Evolutionary conservation across 2,113 vertebrate genomes (phyloP), one percentile per base, ranked within the genome.

Genomic region (Haliaeetus leucogaster): DNA sequence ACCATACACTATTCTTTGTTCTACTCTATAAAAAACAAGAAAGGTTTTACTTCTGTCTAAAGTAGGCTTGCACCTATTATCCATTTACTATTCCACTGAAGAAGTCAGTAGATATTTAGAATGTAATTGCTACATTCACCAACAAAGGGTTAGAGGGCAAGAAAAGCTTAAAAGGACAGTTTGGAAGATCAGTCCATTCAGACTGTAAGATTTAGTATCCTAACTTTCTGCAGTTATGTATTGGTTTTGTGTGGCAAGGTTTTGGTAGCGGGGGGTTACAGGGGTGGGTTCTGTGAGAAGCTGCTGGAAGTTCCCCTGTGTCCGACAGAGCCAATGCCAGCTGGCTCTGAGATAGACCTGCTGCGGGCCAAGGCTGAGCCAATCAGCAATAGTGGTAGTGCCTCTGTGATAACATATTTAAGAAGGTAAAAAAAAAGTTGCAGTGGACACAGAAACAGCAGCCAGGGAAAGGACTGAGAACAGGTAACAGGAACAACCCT

Each of bases 281-380:
- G 50, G 50, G 25, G 25, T 52, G 25, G 50, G 4, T 52, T 26
- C 50, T 52, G 50, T 26, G 25, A 26, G 50, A 52, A 52, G 50
- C 50, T 52, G 50, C 50, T 52, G 2, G 50, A 52, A 52, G 50
- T 52, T 52, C 50, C 25, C 25, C 50, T 52, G 14, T 52, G 50
- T 15, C 14, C 4, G 14, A 26, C 25, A 52, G 50, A 52, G 25
- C 50, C 25, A 26, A 52, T 15, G 14, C 50, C 50, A 26, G 50
- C 50, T 3, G 3, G 25, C 50, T 52, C 23, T 14, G 25, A 50
- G 48, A 13, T 0, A 1, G 48, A 50, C 48, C 23, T 1, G 7
- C 48, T 1, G 23, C 48, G 4, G 7, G 48, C 48, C 23, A 50
- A 50, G 48, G 48, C 48, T 8, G 13, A 50, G 48, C 48, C 48